A percentile compares a stretch with the other conserved stretches of the same genome.
phyloP scores from a whole-genome alignment of 2,797 vertebrate genomes.

The Oophaga sylvatica region DNA sequence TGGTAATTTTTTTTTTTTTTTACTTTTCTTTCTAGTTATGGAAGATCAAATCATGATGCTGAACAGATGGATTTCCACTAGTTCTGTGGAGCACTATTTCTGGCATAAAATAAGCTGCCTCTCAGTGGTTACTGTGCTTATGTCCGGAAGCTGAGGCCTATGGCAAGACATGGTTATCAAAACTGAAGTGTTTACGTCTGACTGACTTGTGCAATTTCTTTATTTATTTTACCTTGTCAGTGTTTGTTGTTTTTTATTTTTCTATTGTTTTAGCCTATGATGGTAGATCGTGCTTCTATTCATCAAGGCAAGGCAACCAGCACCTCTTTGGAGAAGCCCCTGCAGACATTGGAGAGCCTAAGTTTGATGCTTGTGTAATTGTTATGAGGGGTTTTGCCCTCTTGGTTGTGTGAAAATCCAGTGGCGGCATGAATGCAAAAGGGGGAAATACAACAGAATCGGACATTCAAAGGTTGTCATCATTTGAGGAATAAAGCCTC shows the following conservation, averaged over 20 bases:
- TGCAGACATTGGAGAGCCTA: background rate
- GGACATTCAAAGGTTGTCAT: conserved; percentile 5
- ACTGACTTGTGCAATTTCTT: conserved; percentile 88
- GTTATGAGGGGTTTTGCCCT: background rate
- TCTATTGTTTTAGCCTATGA: conserved; percentile 68
- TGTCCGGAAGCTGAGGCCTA: conserved; percentile 71
- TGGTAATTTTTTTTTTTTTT: background rate
- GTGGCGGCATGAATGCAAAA: background rate
- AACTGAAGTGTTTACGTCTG: conserved; percentile 83
- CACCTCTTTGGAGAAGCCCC: background rate
- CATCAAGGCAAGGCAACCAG: background rate
- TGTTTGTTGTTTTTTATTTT: conserved; percentile 75
- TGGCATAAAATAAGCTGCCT: conserved; percentile 68
- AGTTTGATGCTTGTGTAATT: background rate
- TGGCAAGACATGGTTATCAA: conserved; percentile 70
- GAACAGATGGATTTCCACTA: conserved; percentile 64
- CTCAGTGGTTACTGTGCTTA: conserved; percentile 68
- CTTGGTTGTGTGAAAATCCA: background rate
- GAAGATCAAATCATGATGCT: conserved; percentile 97
- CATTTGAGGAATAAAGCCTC: conserved; percentile 43
- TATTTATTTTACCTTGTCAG: conserved; percentile 93
- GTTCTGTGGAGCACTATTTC: conserved; percentile 65
- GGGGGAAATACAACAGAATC: conserved; percentile 7
- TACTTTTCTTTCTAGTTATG: conserved; percentile 81
- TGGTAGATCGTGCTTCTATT: background rate